Percentiles rank a stretch among this genome's conserved stretches.
phyloP scores from a whole-genome alignment of 2,888 invertebrate species.

The Enoplolaimus lenunculus region DNA sequence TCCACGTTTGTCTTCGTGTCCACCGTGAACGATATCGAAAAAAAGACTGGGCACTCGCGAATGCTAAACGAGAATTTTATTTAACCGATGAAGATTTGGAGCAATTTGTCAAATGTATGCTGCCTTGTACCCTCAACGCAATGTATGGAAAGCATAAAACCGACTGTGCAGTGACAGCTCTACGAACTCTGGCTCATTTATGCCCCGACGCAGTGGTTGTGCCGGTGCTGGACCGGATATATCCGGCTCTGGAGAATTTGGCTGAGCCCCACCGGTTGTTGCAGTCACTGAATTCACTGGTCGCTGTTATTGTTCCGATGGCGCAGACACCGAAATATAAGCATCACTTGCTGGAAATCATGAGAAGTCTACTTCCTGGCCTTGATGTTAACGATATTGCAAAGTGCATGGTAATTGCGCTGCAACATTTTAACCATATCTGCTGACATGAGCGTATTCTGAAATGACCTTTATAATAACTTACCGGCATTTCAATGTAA shows the following conservation, averaged over 20 bases:
- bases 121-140: slow-evolving; percentile 59
- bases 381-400: slow-evolving; percentile 74
- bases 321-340: slow-evolving; percentile 30
- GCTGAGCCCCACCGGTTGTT: slow-evolving; percentile 64
- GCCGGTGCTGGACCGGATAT: slow-evolving; percentile 62
- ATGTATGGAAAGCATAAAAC: slow-evolving; percentile 59
- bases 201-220: slow-evolving; percentile 70
- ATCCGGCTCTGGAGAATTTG: slow-evolving; percentile 63
- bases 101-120: slow-evolving; percentile 56
- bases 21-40: slow-evolving; percentile 50
- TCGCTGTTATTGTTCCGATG: slow-evolving; percentile 42
- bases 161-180: slow-evolving; percentile 42
- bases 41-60: slow-evolving; percentile 53
- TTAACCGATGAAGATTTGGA: slow-evolving; percentile 47
- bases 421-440: too few relatives aligned
- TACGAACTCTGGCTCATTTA: slow-evolving; percentile 58
- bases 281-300: slow-evolving; percentile 44
- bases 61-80: slow-evolving; percentile 56
- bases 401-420: slow-evolving; percentile 42
- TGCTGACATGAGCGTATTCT: too few relatives aligned
- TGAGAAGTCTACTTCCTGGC: slow-evolving; percentile 66
- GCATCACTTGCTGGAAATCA: slow-evolving; percentile 43
- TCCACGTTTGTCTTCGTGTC: slow-evolving; percentile 53
- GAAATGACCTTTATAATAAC: too few relatives aligned
- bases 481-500: too few relatives aligned